phyloP scores from a whole-genome alignment of 2,113 vertebrate genomes.

The Ramphastos sulfuratus region DNA sequence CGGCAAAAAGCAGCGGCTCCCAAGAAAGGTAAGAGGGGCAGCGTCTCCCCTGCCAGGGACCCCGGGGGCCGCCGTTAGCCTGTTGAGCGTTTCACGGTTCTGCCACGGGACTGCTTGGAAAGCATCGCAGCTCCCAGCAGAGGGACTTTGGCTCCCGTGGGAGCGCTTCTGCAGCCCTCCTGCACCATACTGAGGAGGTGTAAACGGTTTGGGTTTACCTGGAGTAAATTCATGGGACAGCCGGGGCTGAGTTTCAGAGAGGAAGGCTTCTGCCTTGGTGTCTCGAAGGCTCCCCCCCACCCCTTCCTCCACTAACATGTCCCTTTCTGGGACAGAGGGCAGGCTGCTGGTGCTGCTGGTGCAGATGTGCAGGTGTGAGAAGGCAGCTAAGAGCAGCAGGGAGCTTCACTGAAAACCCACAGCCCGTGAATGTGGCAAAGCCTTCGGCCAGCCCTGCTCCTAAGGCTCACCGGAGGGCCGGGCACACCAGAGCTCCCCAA shows the following conservation, averaged over 20 bases:
- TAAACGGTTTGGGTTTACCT: background rate
- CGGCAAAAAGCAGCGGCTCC: slow-evolving; percentile 40
- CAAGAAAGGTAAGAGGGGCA: slow-evolving; percentile 84
- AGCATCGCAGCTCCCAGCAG: background rate
- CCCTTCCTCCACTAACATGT: background rate
- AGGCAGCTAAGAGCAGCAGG: background rate
- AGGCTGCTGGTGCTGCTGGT: background rate
- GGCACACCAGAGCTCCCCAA: background rate
- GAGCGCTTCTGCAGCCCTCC: background rate
- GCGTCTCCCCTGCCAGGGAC: background rate
- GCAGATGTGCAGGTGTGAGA: background rate
- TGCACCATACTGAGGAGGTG: background rate
- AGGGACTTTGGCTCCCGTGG: accelerated
- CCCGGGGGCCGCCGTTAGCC: background rate
- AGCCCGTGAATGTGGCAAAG: background rate
- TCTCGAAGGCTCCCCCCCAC: background rate
- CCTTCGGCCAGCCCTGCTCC: accelerated
- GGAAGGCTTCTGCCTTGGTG: accelerated
- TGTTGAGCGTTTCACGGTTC: accelerated
- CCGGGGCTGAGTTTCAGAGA: background rate
- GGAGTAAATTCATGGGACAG: background rate
- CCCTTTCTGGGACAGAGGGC: background rate
- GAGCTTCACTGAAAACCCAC: background rate
- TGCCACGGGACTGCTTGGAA: background rate
- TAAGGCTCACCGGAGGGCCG: background rate